phyloP scores from a whole-genome alignment of 2,888 invertebrate species.

The Pemphredon lugubris region DNA sequence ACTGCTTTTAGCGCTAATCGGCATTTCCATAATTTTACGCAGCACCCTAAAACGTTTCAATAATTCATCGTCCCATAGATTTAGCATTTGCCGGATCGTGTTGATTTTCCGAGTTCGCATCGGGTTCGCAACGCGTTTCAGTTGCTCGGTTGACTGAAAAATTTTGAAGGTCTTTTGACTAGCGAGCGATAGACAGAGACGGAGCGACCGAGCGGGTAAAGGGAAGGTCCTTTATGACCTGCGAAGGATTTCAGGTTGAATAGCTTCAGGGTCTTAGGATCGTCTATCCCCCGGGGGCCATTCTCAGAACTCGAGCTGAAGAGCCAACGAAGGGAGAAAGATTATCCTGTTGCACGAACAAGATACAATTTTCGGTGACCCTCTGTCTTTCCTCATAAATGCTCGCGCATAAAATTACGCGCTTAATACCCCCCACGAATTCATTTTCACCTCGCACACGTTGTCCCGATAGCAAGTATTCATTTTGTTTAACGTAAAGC shows the following conservation, averaged over 20 bases:
- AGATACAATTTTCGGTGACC: constrained; percentile 43
- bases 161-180: constrained; percentile 3
- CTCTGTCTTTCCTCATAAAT: constrained; percentile 16
- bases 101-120: too few relatives aligned
- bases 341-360: constrained; percentile 49
- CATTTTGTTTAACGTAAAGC: too few relatives aligned
- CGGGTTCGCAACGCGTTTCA: too few relatives aligned
- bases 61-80: too few relatives aligned
- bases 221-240: constrained; percentile 50
- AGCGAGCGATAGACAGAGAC: constrained; percentile 28
- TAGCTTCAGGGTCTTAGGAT: constrained; percentile 58
- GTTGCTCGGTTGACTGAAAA: too few relatives aligned
- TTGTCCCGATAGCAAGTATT: too few relatives aligned
- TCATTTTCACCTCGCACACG: too few relatives aligned
- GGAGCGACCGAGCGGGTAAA: too few relatives aligned
- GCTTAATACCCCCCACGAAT: not conserved
- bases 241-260: constrained; percentile 63
- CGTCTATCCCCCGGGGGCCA: constrained; percentile 53
- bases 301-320: constrained; percentile 57
- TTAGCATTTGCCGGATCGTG: too few relatives aligned
- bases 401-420: constrained; percentile 9
- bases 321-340: constrained; percentile 43
- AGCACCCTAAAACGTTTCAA: too few relatives aligned
- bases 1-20: too few relatives aligned
- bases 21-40: too few relatives aligned